These are phyloP conservation scores for Chlorops oryzae DNA, from an alignment of 1,140 invertebrate genomes.

Conservation along the genomic window DNA sequence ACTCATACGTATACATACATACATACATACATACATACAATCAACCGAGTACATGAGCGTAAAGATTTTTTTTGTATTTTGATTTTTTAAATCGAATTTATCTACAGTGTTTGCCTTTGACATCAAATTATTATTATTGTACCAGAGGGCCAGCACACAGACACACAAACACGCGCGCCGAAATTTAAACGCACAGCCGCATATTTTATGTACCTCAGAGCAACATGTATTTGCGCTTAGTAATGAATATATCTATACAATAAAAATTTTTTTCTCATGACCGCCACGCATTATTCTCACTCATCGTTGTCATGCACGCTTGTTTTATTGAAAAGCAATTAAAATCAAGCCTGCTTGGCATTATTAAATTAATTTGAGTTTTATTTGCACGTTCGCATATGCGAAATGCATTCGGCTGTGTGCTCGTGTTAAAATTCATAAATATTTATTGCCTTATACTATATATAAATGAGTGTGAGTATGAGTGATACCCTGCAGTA, in stretches of 20 bases:
- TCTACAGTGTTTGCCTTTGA: not conserved
- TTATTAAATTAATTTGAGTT: constrained; percentile 46
- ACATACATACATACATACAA: not conserved
- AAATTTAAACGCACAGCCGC: constrained; percentile 30
- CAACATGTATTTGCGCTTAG: no score
- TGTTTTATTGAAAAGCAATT: constrained; percentile 45
- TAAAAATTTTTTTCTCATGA: no score
- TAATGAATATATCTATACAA: no score
- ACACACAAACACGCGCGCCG: constrained; percentile 30
- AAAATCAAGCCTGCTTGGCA: constrained; percentile 35
- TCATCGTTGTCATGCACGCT: not conserved
- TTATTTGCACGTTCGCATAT: not conserved
- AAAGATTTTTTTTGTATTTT: constrained; percentile 27
- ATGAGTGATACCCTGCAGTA: no score
- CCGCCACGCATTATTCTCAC: not conserved
- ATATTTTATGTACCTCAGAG: no score
- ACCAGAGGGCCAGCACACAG: no score
- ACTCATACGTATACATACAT: not conserved
- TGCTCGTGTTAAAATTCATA: not conserved
- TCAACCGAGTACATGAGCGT: not conserved
- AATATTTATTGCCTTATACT: constrained; percentile 10
- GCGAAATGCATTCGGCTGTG: not conserved
- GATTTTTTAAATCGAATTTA: not conserved
- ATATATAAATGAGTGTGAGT: no score
- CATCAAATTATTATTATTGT: no score